These are phyloP conservation scores for Semaprochilodus insignis DNA, from an alignment of 2,797 vertebrate genomes.

Conservation along the genomic window DNA sequence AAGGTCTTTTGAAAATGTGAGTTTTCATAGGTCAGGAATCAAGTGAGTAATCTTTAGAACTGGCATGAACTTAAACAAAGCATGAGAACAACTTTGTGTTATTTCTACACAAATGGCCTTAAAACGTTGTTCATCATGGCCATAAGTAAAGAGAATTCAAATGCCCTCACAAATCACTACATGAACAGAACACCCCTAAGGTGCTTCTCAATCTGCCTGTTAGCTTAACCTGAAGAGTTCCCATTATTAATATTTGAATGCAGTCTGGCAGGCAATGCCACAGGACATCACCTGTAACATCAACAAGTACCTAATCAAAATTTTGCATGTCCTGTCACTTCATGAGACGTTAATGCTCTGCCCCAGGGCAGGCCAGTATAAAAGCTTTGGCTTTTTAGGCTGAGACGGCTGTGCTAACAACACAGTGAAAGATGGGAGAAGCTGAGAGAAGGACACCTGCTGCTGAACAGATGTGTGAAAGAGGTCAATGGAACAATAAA, in stretches of 20 bases:
- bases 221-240: background rate
- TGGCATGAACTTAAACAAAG: background rate
- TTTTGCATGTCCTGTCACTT: constrained; percentile 1
- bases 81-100: background rate
- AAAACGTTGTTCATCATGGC: background rate
- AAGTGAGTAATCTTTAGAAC: too few relatives aligned
- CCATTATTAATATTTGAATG: background rate
- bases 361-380: background rate
- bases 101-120: background rate
- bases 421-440: constrained; percentile 39
- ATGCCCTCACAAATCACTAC: background rate
- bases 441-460: constrained; percentile 13
- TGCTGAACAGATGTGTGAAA: constrained; percentile 36
- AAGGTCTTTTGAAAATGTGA: too few relatives aligned
- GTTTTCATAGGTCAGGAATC: too few relatives aligned
- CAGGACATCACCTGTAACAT: constrained; percentile 1
- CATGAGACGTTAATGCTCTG: background rate
- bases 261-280: background rate
- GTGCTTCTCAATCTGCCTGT: background rate
- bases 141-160: background rate
- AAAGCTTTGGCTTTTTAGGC: constrained; percentile 5
- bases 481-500: constrained; percentile 48
- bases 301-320: background rate
- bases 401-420: constrained; percentile 10
- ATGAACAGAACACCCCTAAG: background rate